These are phyloP conservation scores for Heliothis subflexa DNA, from an alignment of 1,140 invertebrate species.

Conservation along the genomic window DNA sequence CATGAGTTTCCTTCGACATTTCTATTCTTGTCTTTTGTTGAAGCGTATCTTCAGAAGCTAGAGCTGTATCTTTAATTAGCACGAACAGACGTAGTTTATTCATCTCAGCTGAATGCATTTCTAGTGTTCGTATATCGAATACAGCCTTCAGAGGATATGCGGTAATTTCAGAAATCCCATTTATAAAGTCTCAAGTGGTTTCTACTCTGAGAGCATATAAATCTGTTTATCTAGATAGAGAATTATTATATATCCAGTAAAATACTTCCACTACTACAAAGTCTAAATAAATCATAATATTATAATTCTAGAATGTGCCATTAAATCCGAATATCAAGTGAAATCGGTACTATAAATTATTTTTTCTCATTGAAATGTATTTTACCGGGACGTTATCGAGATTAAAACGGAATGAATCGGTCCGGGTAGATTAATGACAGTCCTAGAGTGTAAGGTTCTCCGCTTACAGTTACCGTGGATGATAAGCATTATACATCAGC, in stretches of 20 bases:
- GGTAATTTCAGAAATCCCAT: background rate
- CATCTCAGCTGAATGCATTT: constrained; percentile 7
- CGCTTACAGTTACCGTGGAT: constrained; percentile 19
- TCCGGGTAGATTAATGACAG: constrained; percentile 45
- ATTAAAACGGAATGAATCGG: constrained; percentile 36
- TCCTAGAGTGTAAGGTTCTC: constrained; percentile 35
- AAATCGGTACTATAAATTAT: constrained; percentile 27
- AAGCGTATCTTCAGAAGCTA: background rate
- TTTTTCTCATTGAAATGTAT: constrained; percentile 21
- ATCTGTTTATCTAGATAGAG: constrained; percentile 6
- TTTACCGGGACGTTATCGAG: constrained; percentile 35
- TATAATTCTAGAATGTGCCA: background rate
- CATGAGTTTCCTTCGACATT: background rate
- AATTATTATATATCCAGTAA: background rate
- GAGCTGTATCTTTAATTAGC: constrained; percentile 1
- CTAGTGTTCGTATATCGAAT: background rate
- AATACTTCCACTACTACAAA: too few relatives aligned
- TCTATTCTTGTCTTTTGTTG: background rate
- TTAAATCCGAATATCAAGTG: constrained; percentile 5
- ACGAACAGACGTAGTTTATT: constrained; percentile 3
- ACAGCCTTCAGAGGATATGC: background rate
- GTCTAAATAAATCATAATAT: background rate
- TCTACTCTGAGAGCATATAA: background rate
- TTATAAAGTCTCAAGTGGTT: background rate
- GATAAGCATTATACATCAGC: constrained; percentile 32